Conservation (phyloP, 2,888 invertebrate species). For the Athalia cordata region DNA sequence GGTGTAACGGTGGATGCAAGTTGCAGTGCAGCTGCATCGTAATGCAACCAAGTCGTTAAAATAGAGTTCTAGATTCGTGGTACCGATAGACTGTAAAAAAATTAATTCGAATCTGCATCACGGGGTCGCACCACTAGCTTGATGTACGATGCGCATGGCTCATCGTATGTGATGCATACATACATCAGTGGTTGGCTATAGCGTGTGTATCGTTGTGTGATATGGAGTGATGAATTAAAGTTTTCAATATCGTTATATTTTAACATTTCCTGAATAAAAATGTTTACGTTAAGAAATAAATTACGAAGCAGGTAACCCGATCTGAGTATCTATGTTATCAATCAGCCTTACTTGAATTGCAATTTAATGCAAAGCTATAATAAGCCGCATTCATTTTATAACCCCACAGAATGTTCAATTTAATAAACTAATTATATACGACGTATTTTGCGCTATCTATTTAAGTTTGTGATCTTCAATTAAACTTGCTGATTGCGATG, state of each 20-base stretch:
- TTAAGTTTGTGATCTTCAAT: neutral
- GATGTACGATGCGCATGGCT: too few relatives aligned
- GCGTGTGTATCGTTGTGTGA: too few relatives aligned
- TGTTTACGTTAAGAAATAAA: slow-evolving; percentile 21
- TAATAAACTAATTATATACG: neutral
- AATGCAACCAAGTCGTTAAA: too few relatives aligned
- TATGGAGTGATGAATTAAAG: neutral
- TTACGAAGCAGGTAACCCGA: slow-evolving; percentile 26
- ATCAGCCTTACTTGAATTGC: neutral
- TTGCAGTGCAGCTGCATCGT: too few relatives aligned
- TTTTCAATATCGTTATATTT: neutral
- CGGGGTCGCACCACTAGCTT: too few relatives aligned
- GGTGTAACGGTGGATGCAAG: too few relatives aligned
- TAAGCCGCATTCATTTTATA: neutral
- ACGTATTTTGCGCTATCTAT: neutral
- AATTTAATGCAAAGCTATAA: neutral
- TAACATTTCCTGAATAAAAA: slow-evolving; percentile 23
- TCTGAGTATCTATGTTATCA: neutral
- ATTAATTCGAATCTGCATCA: neutral
- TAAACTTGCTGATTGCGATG: neutral
- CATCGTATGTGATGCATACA: too few relatives aligned
- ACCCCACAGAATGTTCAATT: slow-evolving; percentile 1
- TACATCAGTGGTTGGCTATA: too few relatives aligned
- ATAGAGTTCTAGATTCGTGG: too few relatives aligned
- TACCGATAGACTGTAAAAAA: too few relatives aligned